Evolutionary conservation across 2,888 invertebrate genomes (phyloP).

Genomic region (Amaurobius ferox): DNA sequence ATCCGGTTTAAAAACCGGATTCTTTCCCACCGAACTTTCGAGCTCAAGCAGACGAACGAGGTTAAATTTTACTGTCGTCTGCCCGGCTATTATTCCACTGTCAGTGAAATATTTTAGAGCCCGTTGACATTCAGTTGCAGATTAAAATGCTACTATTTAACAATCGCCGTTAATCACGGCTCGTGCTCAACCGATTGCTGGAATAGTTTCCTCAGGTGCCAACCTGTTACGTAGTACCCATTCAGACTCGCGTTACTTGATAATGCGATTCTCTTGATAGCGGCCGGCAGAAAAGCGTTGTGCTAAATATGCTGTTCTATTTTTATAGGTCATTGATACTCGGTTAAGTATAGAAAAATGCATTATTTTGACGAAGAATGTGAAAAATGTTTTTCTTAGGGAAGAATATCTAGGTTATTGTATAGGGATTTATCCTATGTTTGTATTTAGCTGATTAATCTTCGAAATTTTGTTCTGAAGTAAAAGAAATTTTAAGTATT

Average conservation of each 20-base stretch:
- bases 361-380: background rate
- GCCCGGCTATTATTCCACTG: slow-evolving; percentile 11
- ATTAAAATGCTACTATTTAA: slow-evolving; percentile 50
- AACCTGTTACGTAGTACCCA: slow-evolving; percentile 4
- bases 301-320: slow-evolving; percentile 7
- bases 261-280: background rate
- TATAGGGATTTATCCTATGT: too few relatives aligned
- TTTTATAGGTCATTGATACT: slow-evolving; percentile 10
- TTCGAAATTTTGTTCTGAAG: too few relatives aligned
- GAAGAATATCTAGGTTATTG: background rate
- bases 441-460: too few relatives aligned
- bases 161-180: slow-evolving; percentile 29
- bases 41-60: slow-evolving; percentile 10
- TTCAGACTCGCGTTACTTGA: background rate
- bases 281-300: background rate
- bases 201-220: background rate
- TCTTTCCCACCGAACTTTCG: slow-evolving; percentile 13
- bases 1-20: slow-evolving; percentile 65
- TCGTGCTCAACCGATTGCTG: background rate
- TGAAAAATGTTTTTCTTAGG: background rate
- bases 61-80: slow-evolving; percentile 52
- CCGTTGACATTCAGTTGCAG: slow-evolving; percentile 11
- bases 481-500: too few relatives aligned
- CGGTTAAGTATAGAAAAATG: background rate
- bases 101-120: background rate